phyloP scores from a whole-genome alignment of 2,113 vertebrate genomes.

The Turnix velox region DNA sequence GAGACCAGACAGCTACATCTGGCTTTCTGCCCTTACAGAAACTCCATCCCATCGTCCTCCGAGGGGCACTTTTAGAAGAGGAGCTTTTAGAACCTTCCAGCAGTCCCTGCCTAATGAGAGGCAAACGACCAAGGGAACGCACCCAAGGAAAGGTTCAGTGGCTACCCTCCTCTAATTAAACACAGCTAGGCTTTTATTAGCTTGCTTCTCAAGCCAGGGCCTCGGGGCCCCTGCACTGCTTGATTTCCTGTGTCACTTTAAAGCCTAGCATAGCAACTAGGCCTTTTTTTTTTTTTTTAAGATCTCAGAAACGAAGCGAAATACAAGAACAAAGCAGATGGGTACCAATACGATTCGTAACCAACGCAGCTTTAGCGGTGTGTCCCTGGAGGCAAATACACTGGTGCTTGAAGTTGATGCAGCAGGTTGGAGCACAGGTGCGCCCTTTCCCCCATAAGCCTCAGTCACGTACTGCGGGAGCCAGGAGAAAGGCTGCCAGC shows the following conservation, averaged over 20 bases:
- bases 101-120: neutral
- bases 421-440: accelerated
- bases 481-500: accelerated
- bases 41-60: neutral
- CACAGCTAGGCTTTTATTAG: neutral
- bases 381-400: neutral
- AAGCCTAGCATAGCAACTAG: neutral
- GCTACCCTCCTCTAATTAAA: neutral
- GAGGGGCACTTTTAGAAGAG: accelerated
- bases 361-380: accelerated
- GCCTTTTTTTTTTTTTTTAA: neutral
- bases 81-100: neutral
- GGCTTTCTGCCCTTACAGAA: accelerated
- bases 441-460: neutral
- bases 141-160: neutral
- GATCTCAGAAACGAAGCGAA: neutral
- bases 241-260: neutral
- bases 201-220: neutral
- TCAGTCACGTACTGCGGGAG: neutral
- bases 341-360: neutral
- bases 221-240: neutral
- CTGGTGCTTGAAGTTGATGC: neutral
- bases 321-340: neutral
- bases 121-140: accelerated
- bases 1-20: accelerated